These are phyloP conservation scores for Lamellibrachia luymesi DNA, from an alignment of 1,140 invertebrate species.

Conservation along the genomic window DNA sequence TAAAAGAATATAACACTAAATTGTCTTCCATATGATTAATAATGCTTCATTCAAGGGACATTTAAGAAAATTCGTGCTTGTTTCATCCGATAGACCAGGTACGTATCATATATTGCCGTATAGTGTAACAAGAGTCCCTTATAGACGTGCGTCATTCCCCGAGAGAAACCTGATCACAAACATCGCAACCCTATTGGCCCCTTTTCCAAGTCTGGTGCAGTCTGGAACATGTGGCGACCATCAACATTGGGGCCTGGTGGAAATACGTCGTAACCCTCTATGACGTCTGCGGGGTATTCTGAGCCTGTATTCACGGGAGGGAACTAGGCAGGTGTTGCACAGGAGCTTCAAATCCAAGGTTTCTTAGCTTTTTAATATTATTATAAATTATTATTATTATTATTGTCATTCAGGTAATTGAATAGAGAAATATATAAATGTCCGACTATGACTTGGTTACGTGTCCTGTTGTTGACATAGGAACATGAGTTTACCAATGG, in stretches of 20 bases:
- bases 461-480: neutral
- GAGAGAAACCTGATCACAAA: too few species aligned
- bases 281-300: neutral
- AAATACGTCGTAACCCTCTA: neutral
- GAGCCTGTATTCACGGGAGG: neutral
- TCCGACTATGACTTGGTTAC: neutral
- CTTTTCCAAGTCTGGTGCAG: neutral
- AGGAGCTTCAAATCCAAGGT: neutral
- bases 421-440: neutral
- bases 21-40: too few species aligned
- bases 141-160: too few species aligned
- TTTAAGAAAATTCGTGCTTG: neutral
- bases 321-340: neutral
- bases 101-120: too few species aligned
- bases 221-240: neutral
- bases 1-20: too few species aligned
- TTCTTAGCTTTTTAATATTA: neutral
- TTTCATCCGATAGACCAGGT: neutral
- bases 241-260: too few species aligned
- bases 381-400: too few species aligned
- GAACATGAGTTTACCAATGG: neutral
- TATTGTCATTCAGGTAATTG: neutral
- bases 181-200: neutral
- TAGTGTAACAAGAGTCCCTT: too few species aligned
- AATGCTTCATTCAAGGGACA: too few species aligned